Evolutionary conservation across 1,140 invertebrate genomes (phyloP).

Genomic region (Drosophila malerkotliana): DNA sequence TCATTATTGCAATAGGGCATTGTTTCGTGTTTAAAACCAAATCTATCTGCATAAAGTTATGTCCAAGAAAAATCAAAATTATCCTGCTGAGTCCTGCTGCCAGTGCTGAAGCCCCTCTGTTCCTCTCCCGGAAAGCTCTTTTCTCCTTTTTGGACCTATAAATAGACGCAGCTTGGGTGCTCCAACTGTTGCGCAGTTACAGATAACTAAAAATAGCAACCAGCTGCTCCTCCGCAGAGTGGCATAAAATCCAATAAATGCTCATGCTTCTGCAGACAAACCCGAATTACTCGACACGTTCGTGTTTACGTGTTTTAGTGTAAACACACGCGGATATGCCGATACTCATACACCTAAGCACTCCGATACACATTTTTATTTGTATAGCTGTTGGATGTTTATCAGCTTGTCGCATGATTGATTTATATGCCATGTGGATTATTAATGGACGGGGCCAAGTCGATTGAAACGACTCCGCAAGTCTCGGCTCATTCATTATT

Average conservation of each 20-base stretch:
- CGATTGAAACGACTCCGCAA: slow-evolving; percentile 58
- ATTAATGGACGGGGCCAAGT: slow-evolving; percentile 71
- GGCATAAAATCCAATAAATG: slow-evolving; percentile 73
- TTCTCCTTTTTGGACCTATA: slow-evolving; percentile 49
- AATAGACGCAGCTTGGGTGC: slow-evolving; percentile 53
- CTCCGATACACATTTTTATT: slow-evolving; percentile 40
- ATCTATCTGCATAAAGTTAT: slow-evolving; percentile 7
- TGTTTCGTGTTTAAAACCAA: slow-evolving; percentile 1
- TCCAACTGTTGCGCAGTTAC: slow-evolving; percentile 57
- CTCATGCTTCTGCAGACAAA: slow-evolving; percentile 35
- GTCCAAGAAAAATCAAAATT: slow-evolving; percentile 22
- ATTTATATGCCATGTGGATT: slow-evolving; percentile 69
- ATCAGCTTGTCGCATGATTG: slow-evolving; percentile 78
- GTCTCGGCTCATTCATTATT: slow-evolving; percentile 64
- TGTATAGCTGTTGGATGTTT: slow-evolving; percentile 60
- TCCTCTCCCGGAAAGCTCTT: slow-evolving; percentile 2
- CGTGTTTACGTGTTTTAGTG: slow-evolving; percentile 37
- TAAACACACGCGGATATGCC: slow-evolving; percentile 22
- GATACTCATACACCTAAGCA: slow-evolving; percentile 8
- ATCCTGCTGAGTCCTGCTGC: slow-evolving; percentile 1
- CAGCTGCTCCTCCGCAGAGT: slow-evolving; percentile 27
- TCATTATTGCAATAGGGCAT: too few relatives aligned
- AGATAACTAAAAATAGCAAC: slow-evolving; percentile 66
- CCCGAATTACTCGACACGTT: slow-evolving; percentile 55
- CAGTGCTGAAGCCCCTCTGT: background rate